A percentile compares a stretch with the other conserved stretches of the same genome.
Evolutionary conservation across 2,113 vertebrate species (phyloP).

Genomic region (Antidorcas marsupialis): DNA sequence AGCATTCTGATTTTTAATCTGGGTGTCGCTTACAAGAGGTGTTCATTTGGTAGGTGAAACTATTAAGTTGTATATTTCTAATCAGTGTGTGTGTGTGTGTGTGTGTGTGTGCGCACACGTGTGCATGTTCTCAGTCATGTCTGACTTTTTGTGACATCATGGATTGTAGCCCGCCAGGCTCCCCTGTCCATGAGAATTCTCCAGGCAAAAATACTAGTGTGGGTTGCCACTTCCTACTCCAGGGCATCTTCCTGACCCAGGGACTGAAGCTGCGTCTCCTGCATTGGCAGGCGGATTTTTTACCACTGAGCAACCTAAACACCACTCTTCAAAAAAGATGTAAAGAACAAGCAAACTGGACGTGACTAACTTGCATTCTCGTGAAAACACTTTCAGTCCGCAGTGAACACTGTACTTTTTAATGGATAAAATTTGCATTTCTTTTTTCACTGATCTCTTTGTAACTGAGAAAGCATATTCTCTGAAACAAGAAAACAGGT

Average conservation of each 20-base stretch:
- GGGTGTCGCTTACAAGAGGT: background rate
- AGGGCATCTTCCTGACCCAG: background rate
- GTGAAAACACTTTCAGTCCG: background rate
- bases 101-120: fast-evolving
- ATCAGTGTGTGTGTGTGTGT: background rate
- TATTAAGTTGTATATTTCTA: background rate
- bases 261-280: background rate
- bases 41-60: background rate
- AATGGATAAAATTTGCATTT: background rate
- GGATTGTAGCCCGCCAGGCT: background rate
- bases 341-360: background rate
- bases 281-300: background rate
- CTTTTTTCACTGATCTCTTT: background rate
- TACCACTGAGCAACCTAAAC: background rate
- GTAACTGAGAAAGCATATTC: background rate
- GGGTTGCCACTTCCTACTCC: background rate
- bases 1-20: background rate
- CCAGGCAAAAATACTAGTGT: background rate
- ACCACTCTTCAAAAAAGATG: background rate
- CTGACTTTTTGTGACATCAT: background rate
- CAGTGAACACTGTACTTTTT: background rate
- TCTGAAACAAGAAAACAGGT: background rate
- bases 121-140: background rate
- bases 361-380: background rate
- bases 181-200: background rate